Percentiles rank a stretch among this genome's conserved stretches.
Evolutionary conservation across 1,140 invertebrate genomes (phyloP).

Genomic region (Nylanderia fulva): DNA sequence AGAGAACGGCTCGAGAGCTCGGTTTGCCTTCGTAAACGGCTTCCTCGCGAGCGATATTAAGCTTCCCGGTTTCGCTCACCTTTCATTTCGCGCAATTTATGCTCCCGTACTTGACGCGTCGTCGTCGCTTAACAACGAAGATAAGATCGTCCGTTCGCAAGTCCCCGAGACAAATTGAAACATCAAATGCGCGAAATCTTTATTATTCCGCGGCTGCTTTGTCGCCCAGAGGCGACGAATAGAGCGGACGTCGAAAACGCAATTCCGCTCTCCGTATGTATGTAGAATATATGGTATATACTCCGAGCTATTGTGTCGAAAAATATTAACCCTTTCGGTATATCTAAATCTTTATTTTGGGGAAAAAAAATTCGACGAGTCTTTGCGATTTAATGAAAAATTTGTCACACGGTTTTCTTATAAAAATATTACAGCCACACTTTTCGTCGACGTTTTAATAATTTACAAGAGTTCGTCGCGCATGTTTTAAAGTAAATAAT

Average conservation of each 20-base stretch:
- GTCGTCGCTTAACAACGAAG: slow-evolving; percentile 52
- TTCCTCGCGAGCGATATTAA: slow-evolving; percentile 48
- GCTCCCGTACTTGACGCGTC: slow-evolving; percentile 28
- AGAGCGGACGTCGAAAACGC: background rate
- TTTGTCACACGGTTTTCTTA: background rate
- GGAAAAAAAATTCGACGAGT: slow-evolving; percentile 9
- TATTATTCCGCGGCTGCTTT: slow-evolving; percentile 29
- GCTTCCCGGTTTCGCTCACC: background rate
- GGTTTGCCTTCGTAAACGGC: slow-evolving; percentile 41
- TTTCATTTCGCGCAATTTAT: slow-evolving; percentile 61
- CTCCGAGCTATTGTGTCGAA: slow-evolving; percentile 25
- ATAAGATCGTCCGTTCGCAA: slow-evolving; percentile 26
- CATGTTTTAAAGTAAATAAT: background rate
- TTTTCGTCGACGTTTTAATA: background rate
- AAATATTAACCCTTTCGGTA: slow-evolving; percentile 30
- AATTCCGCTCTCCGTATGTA: background rate
- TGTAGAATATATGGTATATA: background rate
- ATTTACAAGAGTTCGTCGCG: background rate
- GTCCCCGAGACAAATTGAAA: slow-evolving; percentile 52
- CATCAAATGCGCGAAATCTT: slow-evolving; percentile 59
- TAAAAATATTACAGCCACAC: background rate
- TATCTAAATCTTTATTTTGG: background rate
- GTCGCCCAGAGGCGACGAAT: slow-evolving; percentile 22
- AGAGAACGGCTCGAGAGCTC: slow-evolving; percentile 8
- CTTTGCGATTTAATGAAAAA: slow-evolving; percentile 24